phyloP scores from a whole-genome alignment of 2,888 invertebrate species.

The Unio pictorum region DNA sequence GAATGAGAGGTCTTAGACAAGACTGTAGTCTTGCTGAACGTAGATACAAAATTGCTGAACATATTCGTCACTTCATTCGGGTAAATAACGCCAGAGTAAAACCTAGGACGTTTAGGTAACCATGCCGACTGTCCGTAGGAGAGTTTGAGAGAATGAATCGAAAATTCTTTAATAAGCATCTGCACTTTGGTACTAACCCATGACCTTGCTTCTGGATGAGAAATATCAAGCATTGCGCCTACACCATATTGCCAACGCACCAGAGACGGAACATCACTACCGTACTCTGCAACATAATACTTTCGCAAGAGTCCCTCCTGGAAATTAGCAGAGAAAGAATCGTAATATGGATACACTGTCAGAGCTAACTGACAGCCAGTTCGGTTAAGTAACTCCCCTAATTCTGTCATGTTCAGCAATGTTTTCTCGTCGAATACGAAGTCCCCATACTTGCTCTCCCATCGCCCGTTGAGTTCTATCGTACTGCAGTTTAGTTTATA shows the following conservation, averaged over 20 bases:
- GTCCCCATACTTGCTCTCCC: slow-evolving; percentile 91
- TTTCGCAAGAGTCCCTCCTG: slow-evolving; percentile 80
- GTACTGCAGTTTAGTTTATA: slow-evolving; percentile 55
- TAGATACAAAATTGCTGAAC: slow-evolving; percentile 41
- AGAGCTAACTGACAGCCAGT: slow-evolving; percentile 35
- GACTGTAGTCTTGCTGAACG: slow-evolving; percentile 29
- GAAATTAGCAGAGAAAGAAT: slow-evolving; percentile 76
- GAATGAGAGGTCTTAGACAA: slow-evolving; percentile 72
- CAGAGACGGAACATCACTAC: slow-evolving; percentile 72
- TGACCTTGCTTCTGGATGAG: slow-evolving; percentile 82
- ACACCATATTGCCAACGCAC: slow-evolving; percentile 77
- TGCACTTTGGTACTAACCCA: slow-evolving; percentile 83
- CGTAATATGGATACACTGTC: slow-evolving; percentile 51
- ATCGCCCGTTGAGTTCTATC: slow-evolving; percentile 84
- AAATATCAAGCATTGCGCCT: slow-evolving; percentile 87
- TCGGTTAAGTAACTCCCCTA: slow-evolving; percentile 17
- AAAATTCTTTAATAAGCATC: slow-evolving; percentile 76
- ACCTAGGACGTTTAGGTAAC: slow-evolving; percentile 59
- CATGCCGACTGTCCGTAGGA: slow-evolving; percentile 77
- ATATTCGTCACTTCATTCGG: slow-evolving; percentile 37
- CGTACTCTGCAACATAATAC: slow-evolving; percentile 52
- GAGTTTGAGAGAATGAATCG: slow-evolving; percentile 90
- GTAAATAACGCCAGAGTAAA: slow-evolving; percentile 29
- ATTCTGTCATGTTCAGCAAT: slow-evolving; percentile 44
- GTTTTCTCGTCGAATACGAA: slow-evolving; percentile 78